Conservation (phyloP, 2,797 vertebrate species). For the Taenioides sp. region DNA sequence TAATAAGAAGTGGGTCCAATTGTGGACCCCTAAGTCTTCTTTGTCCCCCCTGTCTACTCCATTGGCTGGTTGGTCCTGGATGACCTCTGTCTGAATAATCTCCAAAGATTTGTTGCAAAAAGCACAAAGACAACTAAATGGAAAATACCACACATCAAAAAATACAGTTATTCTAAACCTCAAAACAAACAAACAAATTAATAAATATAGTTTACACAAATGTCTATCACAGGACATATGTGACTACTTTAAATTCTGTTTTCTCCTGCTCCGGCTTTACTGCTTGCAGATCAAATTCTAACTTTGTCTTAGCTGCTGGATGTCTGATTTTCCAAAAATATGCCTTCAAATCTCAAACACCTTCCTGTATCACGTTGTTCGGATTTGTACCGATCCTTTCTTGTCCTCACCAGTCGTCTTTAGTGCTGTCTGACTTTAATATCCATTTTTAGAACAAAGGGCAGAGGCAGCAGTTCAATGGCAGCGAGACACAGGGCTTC, state of each 20-base stretch:
- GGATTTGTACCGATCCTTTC: conserved; percentile 41
- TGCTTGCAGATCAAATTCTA: conserved; percentile 47
- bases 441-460: conserved; percentile 63
- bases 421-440: conserved; percentile 59
- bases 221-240: no score
- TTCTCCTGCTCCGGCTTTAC: conserved; percentile 1
- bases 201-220: no score
- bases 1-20: no score
- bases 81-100: background rate
- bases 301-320: conserved; percentile 43
- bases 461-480: conserved; percentile 52
- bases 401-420: conserved; percentile 44
- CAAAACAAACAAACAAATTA: no score
- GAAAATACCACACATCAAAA: no score
- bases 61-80: no score
- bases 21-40: no score
- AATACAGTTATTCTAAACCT: no score
- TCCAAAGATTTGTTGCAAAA: background rate
- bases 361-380: conserved; percentile 16
- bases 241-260: background rate
- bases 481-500: conserved; percentile 61
- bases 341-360: conserved; percentile 44
- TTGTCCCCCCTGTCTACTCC: no score
- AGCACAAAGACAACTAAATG: no score
- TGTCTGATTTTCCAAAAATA: conserved; percentile 59